These are phyloP conservation scores for Calypte anna DNA, from an alignment of 2,113 vertebrate genomes.

Conservation along the genomic window DNA sequence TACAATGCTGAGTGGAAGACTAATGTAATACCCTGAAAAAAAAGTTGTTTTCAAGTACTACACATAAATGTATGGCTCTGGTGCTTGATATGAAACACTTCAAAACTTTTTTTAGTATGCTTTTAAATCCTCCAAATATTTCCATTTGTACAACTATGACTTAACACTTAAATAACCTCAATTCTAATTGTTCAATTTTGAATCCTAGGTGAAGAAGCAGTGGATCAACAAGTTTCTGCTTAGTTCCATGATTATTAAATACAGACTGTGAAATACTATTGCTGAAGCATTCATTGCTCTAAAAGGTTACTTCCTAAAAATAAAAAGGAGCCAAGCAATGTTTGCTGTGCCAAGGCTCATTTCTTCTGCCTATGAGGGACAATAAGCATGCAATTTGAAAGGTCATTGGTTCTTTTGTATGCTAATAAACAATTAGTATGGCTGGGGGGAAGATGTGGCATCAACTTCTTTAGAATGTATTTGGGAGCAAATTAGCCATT, in stretches of 20 bases:
- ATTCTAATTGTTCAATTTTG: background rate
- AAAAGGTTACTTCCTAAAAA: slow-evolving; percentile 67
- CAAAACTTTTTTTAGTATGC: background rate
- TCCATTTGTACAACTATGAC: background rate
- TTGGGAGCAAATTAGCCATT: slow-evolving; percentile 34
- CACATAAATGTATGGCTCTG: background rate
- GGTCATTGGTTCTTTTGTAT: slow-evolving; percentile 63
- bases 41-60: background rate
- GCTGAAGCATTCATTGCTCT: slow-evolving; percentile 27
- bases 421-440: slow-evolving; percentile 69
- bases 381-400: slow-evolving; percentile 26
- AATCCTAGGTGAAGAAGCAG: background rate
- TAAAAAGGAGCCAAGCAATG: background rate
- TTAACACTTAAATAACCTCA: background rate
- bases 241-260: background rate
- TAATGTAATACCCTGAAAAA: background rate
- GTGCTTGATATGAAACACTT: background rate
- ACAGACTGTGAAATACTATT: background rate
- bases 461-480: background rate
- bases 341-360: slow-evolving; percentile 30
- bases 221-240: background rate
- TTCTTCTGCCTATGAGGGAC: slow-evolving; percentile 46
- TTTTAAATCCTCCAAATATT: background rate
- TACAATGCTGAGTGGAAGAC: background rate
- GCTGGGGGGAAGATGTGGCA: background rate